Evolutionary conservation across 2,797 vertebrate genomes (phyloP).

Genomic region (Sylvia borin): DNA sequence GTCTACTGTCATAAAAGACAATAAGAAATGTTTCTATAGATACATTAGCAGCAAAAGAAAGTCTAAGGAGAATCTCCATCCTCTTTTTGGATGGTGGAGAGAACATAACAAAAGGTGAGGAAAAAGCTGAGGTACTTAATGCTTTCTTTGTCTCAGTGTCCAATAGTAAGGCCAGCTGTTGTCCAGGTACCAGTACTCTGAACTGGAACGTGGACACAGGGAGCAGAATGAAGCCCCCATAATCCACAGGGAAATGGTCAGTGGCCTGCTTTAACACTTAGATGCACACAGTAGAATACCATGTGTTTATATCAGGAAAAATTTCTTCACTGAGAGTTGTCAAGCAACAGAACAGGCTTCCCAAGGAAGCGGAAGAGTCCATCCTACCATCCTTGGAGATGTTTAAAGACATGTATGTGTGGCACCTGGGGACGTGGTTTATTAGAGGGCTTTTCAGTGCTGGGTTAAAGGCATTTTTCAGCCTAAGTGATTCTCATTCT

Average conservation of each 20-base stretch:
- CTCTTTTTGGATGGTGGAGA: fast-evolving
- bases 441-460: neutral
- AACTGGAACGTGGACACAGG: neutral
- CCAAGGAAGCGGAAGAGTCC: neutral
- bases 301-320: neutral
- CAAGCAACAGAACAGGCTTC: neutral
- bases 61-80: neutral
- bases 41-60: neutral
- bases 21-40: neutral
- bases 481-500: neutral
- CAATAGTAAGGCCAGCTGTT: neutral
- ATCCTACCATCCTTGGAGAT: neutral
- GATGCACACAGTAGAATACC: neutral
- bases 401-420: neutral
- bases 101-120: neutral
- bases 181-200: neutral
- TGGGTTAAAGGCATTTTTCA: neutral
- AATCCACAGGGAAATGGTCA: neutral
- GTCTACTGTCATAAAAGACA: neutral
- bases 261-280: neutral
- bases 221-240: neutral
- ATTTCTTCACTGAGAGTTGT: neutral
- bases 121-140: neutral
- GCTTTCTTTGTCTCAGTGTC: neutral
- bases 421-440: neutral